Percentiles rank a stretch among this genome's conserved stretches.
phyloP scores from a whole-genome alignment of 2,888 invertebrate genomes.

The Oligia latruncula region DNA sequence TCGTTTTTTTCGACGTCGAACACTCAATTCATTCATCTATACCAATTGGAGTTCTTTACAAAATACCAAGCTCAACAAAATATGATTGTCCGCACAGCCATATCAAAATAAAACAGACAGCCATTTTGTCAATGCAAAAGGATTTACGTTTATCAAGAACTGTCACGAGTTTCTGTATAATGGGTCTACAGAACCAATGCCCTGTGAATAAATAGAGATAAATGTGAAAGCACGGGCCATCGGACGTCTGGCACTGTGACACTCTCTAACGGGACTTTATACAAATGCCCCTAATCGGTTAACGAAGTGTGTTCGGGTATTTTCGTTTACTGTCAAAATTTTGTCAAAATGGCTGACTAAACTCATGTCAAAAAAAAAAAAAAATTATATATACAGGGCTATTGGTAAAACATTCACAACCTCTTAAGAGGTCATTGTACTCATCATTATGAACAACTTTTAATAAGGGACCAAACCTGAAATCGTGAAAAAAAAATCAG shows the following conservation, averaged over 20 bases:
- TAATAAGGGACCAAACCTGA: too few species aligned
- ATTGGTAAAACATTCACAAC: too few species aligned
- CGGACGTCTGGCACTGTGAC: not conserved
- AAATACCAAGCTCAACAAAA: constrained; percentile 14
- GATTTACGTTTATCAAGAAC: constrained; percentile 57
- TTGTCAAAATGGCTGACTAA: not conserved
- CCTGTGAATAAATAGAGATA: constrained; percentile 54
- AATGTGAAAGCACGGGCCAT: constrained; percentile 23
- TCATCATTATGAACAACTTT: too few species aligned
- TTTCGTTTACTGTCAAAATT: not conserved
- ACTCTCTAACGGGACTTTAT: not conserved
- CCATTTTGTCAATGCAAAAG: constrained; percentile 51
- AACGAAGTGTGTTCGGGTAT: constrained; percentile 3
- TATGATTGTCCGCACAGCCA: constrained; percentile 3
- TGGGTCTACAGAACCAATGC: constrained; percentile 41
- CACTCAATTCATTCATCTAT: not conserved
- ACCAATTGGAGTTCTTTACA: not conserved
- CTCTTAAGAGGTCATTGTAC: too few species aligned
- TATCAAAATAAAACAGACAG: constrained; percentile 40
- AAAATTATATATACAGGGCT: not conserved
- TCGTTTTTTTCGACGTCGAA: not conserved
- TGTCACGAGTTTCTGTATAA: constrained; percentile 34
- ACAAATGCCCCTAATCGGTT: constrained; percentile 18
- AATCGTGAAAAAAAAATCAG: too few species aligned
- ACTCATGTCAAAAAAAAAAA: not conserved